A percentile compares a stretch with the other conserved stretches of the same genome.
Conservation (phyloP, 2,888 invertebrate species). For the Orgyia antiqua region DNA sequence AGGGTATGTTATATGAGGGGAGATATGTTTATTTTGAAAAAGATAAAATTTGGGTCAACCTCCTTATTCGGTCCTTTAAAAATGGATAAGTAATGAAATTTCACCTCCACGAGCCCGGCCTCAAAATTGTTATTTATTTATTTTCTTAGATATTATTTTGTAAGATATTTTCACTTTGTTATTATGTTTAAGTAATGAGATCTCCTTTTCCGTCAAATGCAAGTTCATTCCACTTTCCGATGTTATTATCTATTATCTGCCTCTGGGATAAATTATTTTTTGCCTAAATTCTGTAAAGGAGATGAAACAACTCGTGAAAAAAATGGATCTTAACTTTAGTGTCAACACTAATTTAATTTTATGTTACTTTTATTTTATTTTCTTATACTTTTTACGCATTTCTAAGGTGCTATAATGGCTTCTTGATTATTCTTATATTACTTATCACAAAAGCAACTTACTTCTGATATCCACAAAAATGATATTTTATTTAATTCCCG, state of each 20-base stretch:
- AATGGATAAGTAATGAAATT: conserved; percentile 35
- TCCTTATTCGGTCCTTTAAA: conserved; percentile 26
- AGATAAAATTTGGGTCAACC: conserved; percentile 33
- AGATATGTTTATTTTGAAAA: conserved; percentile 27
- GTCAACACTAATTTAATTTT: no score
- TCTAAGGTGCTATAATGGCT: no score
- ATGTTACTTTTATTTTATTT: no score
- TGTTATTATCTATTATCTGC: neutral
- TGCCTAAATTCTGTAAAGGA: no score
- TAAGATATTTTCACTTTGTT: conserved; percentile 5
- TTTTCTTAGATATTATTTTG: conserved; percentile 15
- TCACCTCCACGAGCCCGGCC: conserved; percentile 18
- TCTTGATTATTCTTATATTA: no score
- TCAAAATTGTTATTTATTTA: conserved; percentile 24
- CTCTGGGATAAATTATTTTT: no score
- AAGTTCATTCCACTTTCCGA: neutral
- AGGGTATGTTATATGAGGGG: conserved; percentile 22
- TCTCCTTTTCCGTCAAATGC: conserved; percentile 1
- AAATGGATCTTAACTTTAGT: no score
- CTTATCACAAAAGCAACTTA: no score
- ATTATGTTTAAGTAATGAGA: conserved; percentile 2
- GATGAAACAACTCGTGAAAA: no score
- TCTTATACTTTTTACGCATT: no score
- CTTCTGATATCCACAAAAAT: neutral
- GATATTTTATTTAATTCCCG: neutral